Base-by-base conservation (phyloP, 2,888 invertebrate genomes). In the Drosophila robusta region DNA sequence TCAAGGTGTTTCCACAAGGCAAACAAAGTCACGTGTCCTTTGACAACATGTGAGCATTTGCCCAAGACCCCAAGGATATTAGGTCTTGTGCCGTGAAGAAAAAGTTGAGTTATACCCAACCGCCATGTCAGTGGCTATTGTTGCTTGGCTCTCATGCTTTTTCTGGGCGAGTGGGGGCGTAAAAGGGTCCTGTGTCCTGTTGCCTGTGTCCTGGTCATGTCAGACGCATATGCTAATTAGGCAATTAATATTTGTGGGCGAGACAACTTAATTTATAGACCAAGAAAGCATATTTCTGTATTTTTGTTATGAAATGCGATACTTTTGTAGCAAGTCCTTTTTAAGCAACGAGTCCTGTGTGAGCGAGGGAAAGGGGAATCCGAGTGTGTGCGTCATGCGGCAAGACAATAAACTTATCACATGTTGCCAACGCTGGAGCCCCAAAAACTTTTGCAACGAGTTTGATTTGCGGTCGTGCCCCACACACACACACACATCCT, bases 191-290 rank as follows among this genome's bases (percentile, higher is more conserved):
- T 57, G 45, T 60, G 54, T 65, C 51, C 58, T 29, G 29, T 9
- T 9, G 29, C 34, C 39, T 57, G 45, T 60, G 54, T 34, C 34
- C 34, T 12, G 34, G 76, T 75, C 78, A 89, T 90, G 90, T 89
- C 90, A 89, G 84, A 85, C 83, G 87, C 91, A 90, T 91, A 92
- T 92, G 92, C 92, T 92, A 92, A 92, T 92, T 92, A 92, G 90
- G 91, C 92, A 92, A 92, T 92, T 92, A 92, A 91, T 90, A 90
- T 90, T 84, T 91, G 92, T 87, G 91, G 91, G 91, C 90, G 88
- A 90, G 88, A 89, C 90, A 85, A 86, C 86, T 90, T 89, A 86
- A 89, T 89, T 88, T 89, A 84, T 81, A 78, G 81, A 84, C 72
- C 68, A 76, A 86, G 78, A 81, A 87, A 70, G 66, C 75, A 88